phyloP scores from a whole-genome alignment of 2,797 vertebrate species.

The Onychomys arenicola region DNA sequence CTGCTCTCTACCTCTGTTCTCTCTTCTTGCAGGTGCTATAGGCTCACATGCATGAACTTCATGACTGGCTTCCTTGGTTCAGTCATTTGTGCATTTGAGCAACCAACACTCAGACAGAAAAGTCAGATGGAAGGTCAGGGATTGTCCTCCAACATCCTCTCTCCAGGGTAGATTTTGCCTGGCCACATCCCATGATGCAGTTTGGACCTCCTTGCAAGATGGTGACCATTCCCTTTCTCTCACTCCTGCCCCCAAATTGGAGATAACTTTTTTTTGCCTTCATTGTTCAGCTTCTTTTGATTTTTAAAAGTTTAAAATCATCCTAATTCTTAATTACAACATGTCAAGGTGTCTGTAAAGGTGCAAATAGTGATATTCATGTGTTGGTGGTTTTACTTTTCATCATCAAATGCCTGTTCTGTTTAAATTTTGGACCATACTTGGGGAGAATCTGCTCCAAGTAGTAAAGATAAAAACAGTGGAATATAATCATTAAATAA shows the following conservation, averaged over 20 bases:
- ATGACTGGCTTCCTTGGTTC: neutral
- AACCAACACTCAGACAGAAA: neutral
- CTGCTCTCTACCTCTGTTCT: neutral
- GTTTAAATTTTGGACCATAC: neutral
- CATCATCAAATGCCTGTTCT: neutral
- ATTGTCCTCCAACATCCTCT: neutral
- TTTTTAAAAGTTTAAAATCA: no score
- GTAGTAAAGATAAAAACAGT: slow-evolving; percentile 11
- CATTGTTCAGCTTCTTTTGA: neutral
- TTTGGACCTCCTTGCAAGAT: neutral
- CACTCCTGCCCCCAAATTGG: neutral
- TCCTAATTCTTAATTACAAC: no score
- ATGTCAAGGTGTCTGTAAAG: no score
- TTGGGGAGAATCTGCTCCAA: neutral
- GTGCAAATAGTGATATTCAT: no score
- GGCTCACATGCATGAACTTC: neutral
- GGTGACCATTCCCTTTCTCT: neutral
- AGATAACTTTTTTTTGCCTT: neutral
- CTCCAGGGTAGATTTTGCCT: neutral
- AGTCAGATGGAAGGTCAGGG: neutral
- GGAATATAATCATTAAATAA: neutral
- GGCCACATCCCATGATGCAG: neutral
- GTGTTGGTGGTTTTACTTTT: neutral
- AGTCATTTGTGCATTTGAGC: neutral
- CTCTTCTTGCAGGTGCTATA: neutral